These are phyloP conservation scores for Gerris lacustris DNA, from an alignment of 2,888 invertebrate genomes.

Conservation along the genomic window DNA sequence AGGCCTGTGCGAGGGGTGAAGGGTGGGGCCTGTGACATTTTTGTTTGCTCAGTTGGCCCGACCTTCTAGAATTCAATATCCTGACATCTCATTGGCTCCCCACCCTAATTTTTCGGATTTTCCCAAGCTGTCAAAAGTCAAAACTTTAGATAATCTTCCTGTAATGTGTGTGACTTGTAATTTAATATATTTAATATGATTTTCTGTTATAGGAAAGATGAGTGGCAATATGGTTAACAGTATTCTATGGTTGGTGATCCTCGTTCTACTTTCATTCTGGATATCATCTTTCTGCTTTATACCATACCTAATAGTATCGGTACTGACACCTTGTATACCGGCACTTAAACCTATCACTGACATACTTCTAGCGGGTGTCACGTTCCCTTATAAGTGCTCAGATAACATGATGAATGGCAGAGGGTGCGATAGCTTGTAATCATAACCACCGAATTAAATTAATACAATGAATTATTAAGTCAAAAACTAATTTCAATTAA, in stretches of 20 bases:
- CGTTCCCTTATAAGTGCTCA: slow-evolving; percentile 36
- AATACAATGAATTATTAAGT: not conserved
- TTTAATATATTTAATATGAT: too few relatives aligned
- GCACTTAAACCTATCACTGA: slow-evolving; percentile 34
- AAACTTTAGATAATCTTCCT: too few relatives aligned
- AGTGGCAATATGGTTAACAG: slow-evolving; percentile 21
- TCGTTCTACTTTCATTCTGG: slow-evolving; percentile 35
- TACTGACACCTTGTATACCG: slow-evolving; percentile 35
- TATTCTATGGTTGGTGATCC: slow-evolving; percentile 36
- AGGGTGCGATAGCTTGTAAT: not conserved
- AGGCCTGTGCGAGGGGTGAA: too few relatives aligned
- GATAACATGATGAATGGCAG: slow-evolving; percentile 35
- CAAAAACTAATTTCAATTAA: not conserved
- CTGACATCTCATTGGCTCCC: too few relatives aligned
- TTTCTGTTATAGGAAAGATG: too few relatives aligned
- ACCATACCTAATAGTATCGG: slow-evolving; percentile 35
- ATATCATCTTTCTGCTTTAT: slow-evolving; percentile 35
- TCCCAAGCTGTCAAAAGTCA: too few relatives aligned
- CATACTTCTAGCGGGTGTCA: slow-evolving; percentile 35
- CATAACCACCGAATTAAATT: too few relatives aligned
- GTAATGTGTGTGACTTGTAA: too few relatives aligned
- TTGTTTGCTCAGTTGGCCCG: too few relatives aligned
- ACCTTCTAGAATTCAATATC: too few relatives aligned
- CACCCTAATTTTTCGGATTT: too few relatives aligned
- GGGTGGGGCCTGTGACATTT: too few relatives aligned